phyloP scores from a whole-genome alignment of 2,113 vertebrate genomes.

The Excalfactoria chinensis region DNA sequence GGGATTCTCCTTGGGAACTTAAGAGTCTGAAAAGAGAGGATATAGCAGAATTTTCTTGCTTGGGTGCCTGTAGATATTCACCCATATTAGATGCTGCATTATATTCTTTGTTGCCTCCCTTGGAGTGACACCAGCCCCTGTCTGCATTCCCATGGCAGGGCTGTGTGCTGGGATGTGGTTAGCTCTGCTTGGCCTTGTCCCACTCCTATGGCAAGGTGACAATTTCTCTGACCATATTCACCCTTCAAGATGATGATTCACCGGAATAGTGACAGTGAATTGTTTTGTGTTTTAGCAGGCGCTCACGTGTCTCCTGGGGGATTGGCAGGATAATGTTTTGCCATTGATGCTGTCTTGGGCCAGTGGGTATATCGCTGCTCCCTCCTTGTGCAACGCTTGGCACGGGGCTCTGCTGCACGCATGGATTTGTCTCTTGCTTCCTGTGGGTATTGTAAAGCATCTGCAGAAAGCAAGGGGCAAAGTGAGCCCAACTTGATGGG shows the following conservation, averaged over 20 bases:
- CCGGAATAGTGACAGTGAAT: not conserved
- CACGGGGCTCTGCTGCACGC: not conserved
- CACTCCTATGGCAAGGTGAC: not conserved
- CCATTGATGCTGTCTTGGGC: constrained; percentile 36
- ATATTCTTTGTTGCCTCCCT: not conserved
- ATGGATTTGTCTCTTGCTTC: not conserved
- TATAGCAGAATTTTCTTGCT: not conserved
- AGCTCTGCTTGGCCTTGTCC: not conserved
- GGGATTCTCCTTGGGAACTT: not conserved
- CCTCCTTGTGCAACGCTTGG: not conserved
- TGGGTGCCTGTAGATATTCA: not conserved
- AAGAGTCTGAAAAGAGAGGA: not conserved
- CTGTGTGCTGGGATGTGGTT: not conserved
- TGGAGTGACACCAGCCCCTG: not conserved
- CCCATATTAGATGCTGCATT: not conserved
- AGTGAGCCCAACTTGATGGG: not conserved
- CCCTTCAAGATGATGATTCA: not conserved
- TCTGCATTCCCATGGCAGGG: not conserved
- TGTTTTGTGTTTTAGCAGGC: constrained; percentile 33
- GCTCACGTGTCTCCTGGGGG: not conserved
- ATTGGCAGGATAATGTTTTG: constrained; percentile 43
- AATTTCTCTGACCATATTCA: not conserved
- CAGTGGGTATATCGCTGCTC: constrained; percentile 3
- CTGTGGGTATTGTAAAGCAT: not conserved
- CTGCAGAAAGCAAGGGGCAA: not conserved